Evolutionary conservation across 2,888 invertebrate genomes (phyloP).

Genomic region (Campoplex nolae): DNA sequence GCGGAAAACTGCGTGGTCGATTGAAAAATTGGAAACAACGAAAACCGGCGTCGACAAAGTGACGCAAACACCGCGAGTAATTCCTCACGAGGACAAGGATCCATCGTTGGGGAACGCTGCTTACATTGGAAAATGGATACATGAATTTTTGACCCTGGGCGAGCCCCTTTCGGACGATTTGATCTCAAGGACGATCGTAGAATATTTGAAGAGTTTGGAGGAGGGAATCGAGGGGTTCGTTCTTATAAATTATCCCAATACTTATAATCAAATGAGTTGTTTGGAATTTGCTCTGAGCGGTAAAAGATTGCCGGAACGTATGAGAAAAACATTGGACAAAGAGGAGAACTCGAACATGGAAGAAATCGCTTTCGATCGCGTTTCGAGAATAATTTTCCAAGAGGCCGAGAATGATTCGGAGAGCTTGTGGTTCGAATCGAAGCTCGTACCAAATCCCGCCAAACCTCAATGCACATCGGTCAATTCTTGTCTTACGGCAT

Average conservation of each 20-base stretch:
- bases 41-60: conserved; percentile 82
- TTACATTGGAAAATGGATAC: conserved; percentile 86
- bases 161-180: conserved; percentile 86
- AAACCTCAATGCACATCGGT: conserved; percentile 82
- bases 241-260: conserved; percentile 88
- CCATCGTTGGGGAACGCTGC: conserved; percentile 85
- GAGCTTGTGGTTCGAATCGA: conserved; percentile 84
- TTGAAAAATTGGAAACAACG: conserved; percentile 78
- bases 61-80: conserved; percentile 87
- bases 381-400: conserved; percentile 80
- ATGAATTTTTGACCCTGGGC: conserved; percentile 86
- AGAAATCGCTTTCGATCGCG: conserved; percentile 68
- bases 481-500: conserved; percentile 86
- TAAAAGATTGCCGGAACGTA: conserved; percentile 83
- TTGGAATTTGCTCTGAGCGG: conserved; percentile 88
- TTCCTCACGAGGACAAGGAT: conserved; percentile 87
- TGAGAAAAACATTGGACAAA: conserved; percentile 44
- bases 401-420: conserved; percentile 84
- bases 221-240: conserved; percentile 86
- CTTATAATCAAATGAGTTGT: conserved; percentile 86
- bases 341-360: conserved; percentile 73
- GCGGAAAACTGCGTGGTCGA: conserved; percentile 72
- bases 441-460: conserved; percentile 86
- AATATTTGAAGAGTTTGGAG: conserved; percentile 86
- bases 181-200: conserved; percentile 87